Percentiles rank a stretch among this genome's conserved stretches.
These are phyloP conservation scores for Drosophila infuscata DNA, from an alignment of 2,888 invertebrate genomes.

Conservation along the genomic window DNA sequence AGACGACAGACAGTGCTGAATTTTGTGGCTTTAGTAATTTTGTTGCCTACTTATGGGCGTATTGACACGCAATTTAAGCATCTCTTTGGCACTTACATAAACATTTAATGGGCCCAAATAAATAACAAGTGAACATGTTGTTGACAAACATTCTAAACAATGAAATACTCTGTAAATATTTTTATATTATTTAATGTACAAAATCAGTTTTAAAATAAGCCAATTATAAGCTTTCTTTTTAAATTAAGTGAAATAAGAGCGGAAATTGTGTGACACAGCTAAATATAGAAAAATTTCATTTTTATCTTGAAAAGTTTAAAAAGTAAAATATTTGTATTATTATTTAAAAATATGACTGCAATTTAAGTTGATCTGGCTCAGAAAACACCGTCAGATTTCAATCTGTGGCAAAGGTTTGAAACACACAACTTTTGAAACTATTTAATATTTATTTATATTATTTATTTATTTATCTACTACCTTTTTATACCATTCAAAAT, in stretches of 20 bases:
- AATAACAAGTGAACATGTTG: slow-evolving; percentile 23
- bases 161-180: slow-evolving; percentile 9
- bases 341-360: background rate
- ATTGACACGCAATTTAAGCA: slow-evolving; percentile 62
- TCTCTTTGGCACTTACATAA: slow-evolving; percentile 49
- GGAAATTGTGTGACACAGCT: background rate
- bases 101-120: slow-evolving; percentile 54
- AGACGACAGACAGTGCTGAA: background rate
- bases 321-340: background rate
- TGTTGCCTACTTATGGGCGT: slow-evolving; percentile 46
- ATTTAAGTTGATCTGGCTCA: background rate
- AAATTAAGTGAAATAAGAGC: background rate
- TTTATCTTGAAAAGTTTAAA: background rate
- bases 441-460: no score
- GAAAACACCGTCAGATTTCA: background rate
- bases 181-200: background rate
- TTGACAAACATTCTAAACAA: background rate
- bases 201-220: background rate
- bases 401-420: background rate
- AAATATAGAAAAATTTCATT: background rate
- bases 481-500: background rate
- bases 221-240: background rate
- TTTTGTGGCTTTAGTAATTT: slow-evolving; percentile 6
- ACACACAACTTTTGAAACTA: background rate
- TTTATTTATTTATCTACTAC: no score